Base-by-base conservation (phyloP, 2,888 invertebrate species). In the Pherbina coryleti region DNA sequence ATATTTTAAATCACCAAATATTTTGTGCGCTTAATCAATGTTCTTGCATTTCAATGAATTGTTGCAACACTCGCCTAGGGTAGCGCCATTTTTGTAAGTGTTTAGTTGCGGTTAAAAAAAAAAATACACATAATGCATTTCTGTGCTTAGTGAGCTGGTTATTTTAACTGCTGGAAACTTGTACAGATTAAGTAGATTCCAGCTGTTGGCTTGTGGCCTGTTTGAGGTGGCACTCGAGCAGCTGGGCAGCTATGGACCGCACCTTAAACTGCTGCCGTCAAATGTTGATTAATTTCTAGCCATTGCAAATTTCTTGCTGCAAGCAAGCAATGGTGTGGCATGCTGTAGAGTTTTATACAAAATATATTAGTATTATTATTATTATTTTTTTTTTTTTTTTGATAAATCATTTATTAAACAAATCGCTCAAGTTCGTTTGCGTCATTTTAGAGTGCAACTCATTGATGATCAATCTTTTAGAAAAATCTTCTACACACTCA, bases 241-340 rank as follows among this genome's bases (percentile, higher is more conserved):
- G 14, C 19, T 14, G 22, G 28, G 22, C 69, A 55, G 71, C 62
- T 49, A 28, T 69, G 8, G 53, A 73, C 62, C 73, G 49, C 73
- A 73, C 73, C 73, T 73, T 44, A 62, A 73, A 62, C 28, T 11
- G 44, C 19, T 62, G 73, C 57, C 62, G 71, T 55, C 49, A 44
- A 44, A 62, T 73, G 73, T 60, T 62, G 73, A 73, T 73, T 73
- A 73, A 49, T 73, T 73, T 37, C 25, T 5, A 37, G 62, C 17
- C 28, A 73, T 25, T 49, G 60, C 31, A 28, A 62, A 17, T 62
- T 25, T 31, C 17, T 60, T 60, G 60, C 22, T 60, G 60, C 25
- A 17, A 28, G 31, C 44, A 44, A 44, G 44, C 44, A 44, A 3
- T 44, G 44, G 44, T 11, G 11, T 44, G 11, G 44, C 37, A 37